These are phyloP conservation scores for Hylaea fasciaria DNA, from an alignment of 2,888 invertebrate genomes.

Conservation along the genomic window DNA sequence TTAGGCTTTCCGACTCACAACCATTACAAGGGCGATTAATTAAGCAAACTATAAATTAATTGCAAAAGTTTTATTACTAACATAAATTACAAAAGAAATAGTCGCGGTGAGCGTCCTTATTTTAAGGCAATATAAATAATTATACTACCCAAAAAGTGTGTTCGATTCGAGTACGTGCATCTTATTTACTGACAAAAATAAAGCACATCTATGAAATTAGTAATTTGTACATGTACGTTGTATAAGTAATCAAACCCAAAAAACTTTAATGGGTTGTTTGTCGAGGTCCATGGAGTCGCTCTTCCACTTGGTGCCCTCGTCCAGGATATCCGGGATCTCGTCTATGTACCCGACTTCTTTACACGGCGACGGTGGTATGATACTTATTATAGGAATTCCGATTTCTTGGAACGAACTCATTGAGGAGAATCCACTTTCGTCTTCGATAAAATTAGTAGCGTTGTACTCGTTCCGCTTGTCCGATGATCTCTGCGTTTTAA, in stretches of 20 bases:
- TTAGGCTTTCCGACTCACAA: constrained; percentile 21
- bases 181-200: constrained; percentile 15
- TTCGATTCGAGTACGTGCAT: constrained; percentile 24
- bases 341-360: constrained; percentile 72
- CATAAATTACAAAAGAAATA: constrained; percentile 38
- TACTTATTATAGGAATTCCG: constrained; percentile 87
- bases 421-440: constrained; percentile 94
- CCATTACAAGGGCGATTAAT: constrained; percentile 18
- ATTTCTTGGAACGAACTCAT: constrained; percentile 94
- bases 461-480: constrained; percentile 66
- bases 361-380: constrained; percentile 78
- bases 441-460: constrained; percentile 84
- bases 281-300: constrained; percentile 64
- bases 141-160: constrained; percentile 9
- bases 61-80: constrained; percentile 42
- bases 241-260: constrained; percentile 70
- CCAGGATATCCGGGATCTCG: constrained; percentile 60
- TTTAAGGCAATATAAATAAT: constrained; percentile 43
- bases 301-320: constrained; percentile 70
- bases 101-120: constrained; percentile 41
- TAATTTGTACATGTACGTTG: constrained; percentile 63
- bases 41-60: constrained; percentile 34
- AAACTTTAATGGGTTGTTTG: constrained; percentile 76
- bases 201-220: constrained; percentile 37
- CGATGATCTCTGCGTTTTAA: constrained; percentile 46